A percentile compares a stretch with the other conserved stretches of the same genome.
Conservation (phyloP, 2,888 invertebrate genomes). For the Dione juno region DNA sequence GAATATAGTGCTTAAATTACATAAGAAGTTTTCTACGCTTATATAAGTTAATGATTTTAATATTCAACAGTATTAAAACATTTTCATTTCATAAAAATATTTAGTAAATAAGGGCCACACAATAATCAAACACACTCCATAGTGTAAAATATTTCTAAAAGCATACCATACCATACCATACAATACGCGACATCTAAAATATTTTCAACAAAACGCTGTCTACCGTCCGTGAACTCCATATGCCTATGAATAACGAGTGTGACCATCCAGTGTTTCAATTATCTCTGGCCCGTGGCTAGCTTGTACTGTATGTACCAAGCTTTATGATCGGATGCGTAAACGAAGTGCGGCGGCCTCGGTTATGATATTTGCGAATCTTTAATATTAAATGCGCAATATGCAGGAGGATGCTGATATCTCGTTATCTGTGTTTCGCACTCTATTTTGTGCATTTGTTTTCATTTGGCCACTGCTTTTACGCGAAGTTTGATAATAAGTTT, state of each 20-base stretch:
- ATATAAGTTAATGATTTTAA: background rate
- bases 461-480: background rate
- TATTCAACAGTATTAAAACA: background rate
- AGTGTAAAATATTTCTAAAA: background rate
- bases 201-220: conserved; percentile 51
- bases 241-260: conserved; percentile 31
- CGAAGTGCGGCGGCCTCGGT: conserved; percentile 52
- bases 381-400: conserved; percentile 69
- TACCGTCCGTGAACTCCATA: conserved; percentile 45
- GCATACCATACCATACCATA: conserved; percentile 41
- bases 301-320: conserved; percentile 48
- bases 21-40: no score
- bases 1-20: no score
- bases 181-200: conserved; percentile 55
- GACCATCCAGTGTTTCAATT: conserved; percentile 29
- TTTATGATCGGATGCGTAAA: conserved; percentile 54
- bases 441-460: conserved; percentile 20
- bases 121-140: background rate
- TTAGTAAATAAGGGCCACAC: background rate
- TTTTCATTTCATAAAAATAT: background rate
- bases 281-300: conserved; percentile 41
- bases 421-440: conserved; percentile 66
- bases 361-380: conserved; percentile 71
- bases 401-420: conserved; percentile 53
- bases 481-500: conserved; percentile 22